phyloP scores from a whole-genome alignment of 2,113 vertebrate species.

The Acanthochromis polyacanthus region DNA sequence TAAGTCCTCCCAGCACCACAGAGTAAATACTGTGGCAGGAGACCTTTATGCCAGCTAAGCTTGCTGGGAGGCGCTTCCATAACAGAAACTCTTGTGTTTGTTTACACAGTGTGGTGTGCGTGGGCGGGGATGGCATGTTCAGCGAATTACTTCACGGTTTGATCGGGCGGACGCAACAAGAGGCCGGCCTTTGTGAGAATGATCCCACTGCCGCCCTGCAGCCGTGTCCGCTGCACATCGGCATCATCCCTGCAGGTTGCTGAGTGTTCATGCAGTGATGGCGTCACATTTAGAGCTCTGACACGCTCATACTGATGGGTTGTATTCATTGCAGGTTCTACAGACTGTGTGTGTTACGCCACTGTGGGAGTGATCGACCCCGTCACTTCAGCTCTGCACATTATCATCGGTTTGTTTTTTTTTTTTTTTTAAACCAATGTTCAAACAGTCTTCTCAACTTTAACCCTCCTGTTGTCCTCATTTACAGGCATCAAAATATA shows the following conservation, averaged over 20 bases:
- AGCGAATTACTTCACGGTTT: conserved; percentile 88
- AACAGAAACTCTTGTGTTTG: conserved; percentile 57
- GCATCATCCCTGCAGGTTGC: conserved; percentile 89
- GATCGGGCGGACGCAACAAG: conserved; percentile 86
- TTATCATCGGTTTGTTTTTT: conserved; percentile 82
- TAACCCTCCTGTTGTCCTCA: too few relatives aligned
- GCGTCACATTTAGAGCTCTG: neutral
- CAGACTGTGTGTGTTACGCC: conserved; percentile 87
- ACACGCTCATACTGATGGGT: neutral
- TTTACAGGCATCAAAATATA: too few relatives aligned
- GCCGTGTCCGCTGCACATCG: conserved; percentile 86
- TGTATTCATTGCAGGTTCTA: conserved; percentile 80
- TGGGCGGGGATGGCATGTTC: conserved; percentile 90
- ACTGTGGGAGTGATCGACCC: conserved; percentile 87
- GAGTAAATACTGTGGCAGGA: conserved; percentile 21
- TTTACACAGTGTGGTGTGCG: conserved; percentile 85
- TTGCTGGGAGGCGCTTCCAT: conserved; percentile 29
- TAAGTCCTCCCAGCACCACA: conserved; percentile 53
- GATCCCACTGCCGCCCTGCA: conserved; percentile 76
- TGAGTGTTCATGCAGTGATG: neutral
- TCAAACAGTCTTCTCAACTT: too few relatives aligned
- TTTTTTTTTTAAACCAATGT: too few relatives aligned
- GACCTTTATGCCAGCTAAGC: conserved; percentile 12
- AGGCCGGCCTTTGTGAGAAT: conserved; percentile 83
- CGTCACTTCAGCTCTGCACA: conserved; percentile 86